Base-by-base conservation (phyloP, 1,140 invertebrate genomes). In the Lasaia peninsularis region DNA sequence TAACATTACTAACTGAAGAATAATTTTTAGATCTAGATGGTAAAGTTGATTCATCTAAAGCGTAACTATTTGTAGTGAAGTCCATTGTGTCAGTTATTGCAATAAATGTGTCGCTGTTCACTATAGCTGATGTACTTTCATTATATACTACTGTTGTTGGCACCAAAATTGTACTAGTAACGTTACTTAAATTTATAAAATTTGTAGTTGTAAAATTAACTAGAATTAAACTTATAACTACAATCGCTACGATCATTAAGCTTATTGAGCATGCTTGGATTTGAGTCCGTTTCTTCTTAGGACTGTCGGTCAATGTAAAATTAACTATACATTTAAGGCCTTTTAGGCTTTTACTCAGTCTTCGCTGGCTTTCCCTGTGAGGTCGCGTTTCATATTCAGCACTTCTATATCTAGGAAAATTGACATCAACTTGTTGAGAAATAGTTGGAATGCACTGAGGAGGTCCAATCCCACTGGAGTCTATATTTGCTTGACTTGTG, bases 261-360 rank as follows among this genome's bases (percentile, higher is more conserved):
- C 78, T 85, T 74, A 88, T 87, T 80, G 86, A 88, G 78, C 82
- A 88, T 24, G 82, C 82, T 72, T 87, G 84, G 60, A 88, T 80
- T 72, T 82, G 78, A 59, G 80, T 86, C 63, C 81, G 71, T 58
- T 86, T 86, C 57, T 86, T 86, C 32, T 80, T 73, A 18, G 81
- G 73, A 64, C 75, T 84, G 55, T 89, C 85, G 65, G 73, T 82
- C 53, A 86, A 67, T 50, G 81, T 74, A 62, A 88, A 84, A 59
- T 86, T 79, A 18, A 89, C 71, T 12, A 89, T 74, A 80, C 88
- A 89, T 28, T 81, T 79, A 34, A 89, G 78, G 55, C 85, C 86
- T 74, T 81, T 84, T 11, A 89, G 69, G 59, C 78, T 80, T 77
- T 86, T 88, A 69, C 80, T 83, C 61, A 89, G 78, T 73, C 83